phyloP scores from a whole-genome alignment of 2,113 vertebrate genomes.

The Ammodytes dubius region DNA sequence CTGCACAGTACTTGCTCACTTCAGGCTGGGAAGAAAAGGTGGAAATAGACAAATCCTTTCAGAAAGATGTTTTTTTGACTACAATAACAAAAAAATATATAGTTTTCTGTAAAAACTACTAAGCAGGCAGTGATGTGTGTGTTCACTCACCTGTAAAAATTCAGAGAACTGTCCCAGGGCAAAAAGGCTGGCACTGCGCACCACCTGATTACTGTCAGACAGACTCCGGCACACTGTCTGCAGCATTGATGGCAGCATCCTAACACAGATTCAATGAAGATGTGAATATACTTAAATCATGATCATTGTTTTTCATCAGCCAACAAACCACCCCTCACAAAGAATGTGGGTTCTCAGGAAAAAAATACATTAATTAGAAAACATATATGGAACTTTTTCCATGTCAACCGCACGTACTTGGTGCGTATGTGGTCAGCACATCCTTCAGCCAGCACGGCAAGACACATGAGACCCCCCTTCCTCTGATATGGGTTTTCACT shows the following conservation, averaged over 20 bases:
- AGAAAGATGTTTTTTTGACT: background rate
- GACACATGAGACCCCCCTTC: constrained; percentile 90
- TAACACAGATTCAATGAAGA: constrained; percentile 51
- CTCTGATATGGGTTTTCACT: constrained; percentile 87
- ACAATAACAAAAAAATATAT: background rate
- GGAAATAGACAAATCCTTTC: background rate
- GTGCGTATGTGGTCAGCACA: constrained; percentile 92
- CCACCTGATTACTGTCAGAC: constrained; percentile 87
- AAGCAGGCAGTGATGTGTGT: background rate
- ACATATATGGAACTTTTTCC: background rate
- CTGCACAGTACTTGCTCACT: constrained; percentile 87
- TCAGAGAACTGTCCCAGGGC: constrained; percentile 93
- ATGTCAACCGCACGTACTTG: constrained; percentile 76
- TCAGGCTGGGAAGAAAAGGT: constrained; percentile 83
- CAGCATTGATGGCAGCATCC: constrained; percentile 88
- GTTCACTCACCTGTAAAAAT: constrained; percentile 87
- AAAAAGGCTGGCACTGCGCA: constrained; percentile 89
- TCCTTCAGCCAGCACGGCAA: constrained; percentile 93
- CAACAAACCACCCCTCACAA: background rate
- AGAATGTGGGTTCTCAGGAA: background rate
- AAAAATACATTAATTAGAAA: background rate
- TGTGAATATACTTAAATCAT: background rate
- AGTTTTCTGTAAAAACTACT: background rate
- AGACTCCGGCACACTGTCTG: constrained; percentile 88
- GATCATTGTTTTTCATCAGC: background rate